phyloP scores from a whole-genome alignment of 2,113 vertebrate species.

The Chionomys nivalis region DNA sequence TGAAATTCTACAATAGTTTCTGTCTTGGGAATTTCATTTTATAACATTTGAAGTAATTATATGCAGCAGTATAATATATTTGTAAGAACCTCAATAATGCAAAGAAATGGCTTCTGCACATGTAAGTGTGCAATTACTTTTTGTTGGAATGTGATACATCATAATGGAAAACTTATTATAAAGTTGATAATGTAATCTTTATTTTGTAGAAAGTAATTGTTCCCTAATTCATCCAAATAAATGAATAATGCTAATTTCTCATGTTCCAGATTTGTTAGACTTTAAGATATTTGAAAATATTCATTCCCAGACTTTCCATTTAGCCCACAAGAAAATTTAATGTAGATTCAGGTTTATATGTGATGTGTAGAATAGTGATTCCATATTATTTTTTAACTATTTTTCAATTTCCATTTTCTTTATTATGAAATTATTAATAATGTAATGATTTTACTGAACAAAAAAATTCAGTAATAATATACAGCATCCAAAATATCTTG shows the following conservation, averaged over 20 bases:
- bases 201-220: not conserved
- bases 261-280: not conserved
- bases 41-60: not conserved
- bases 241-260: not conserved
- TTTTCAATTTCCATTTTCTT: not conserved
- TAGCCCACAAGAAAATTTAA: not conserved
- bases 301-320: not conserved
- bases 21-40: not conserved
- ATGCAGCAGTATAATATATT: not conserved
- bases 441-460: not conserved
- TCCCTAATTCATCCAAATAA: not conserved
- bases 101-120: not conserved
- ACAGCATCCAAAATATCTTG: fast-evolving
- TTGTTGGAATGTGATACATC: not conserved
- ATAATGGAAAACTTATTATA: not conserved
- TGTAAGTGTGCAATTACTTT: not conserved
- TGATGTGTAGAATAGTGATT: not conserved
- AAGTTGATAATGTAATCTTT: not conserved
- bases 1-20: not conserved
- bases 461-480: not conserved
- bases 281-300: not conserved
- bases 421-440: not conserved
- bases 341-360: not conserved
- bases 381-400: not conserved
- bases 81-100: not conserved